Percentiles rank a stretch among this genome's conserved stretches.
These are phyloP conservation scores for Chaetorhynchus papuensis DNA, from an alignment of 2,113 vertebrate genomes.

Conservation along the genomic window DNA sequence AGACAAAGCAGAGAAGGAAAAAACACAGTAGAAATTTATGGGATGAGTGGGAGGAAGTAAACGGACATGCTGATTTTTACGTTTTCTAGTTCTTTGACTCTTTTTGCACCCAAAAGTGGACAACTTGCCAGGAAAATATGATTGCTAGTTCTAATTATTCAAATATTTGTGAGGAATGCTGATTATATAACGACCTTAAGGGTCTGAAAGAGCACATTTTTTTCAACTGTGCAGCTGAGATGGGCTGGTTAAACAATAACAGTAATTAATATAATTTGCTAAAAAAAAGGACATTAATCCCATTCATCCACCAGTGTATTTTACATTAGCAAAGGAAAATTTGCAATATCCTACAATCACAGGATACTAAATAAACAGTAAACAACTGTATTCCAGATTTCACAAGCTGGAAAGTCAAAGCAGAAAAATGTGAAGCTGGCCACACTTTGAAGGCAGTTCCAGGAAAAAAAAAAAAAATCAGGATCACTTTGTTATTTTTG, in stretches of 20 bases:
- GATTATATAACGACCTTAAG: slow-evolving; percentile 4
- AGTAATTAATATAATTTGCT: background rate
- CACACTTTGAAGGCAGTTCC: background rate
- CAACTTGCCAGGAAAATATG: slow-evolving; percentile 27
- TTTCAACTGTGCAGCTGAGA: background rate
- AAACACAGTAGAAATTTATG: background rate
- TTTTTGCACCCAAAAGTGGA: background rate
- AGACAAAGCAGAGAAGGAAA: background rate
- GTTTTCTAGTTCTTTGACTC: slow-evolving; percentile 5
- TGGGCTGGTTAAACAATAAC: background rate
- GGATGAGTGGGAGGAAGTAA: background rate
- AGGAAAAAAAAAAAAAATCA: background rate
- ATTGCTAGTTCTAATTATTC: slow-evolving; percentile 8
- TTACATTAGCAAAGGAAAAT: background rate
- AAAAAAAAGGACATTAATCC: background rate
- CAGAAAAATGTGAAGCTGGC: background rate
- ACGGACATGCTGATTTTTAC: background rate
- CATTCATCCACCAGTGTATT: background rate
- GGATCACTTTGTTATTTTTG: background rate
- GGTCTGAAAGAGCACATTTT: background rate
- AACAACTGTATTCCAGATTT: background rate
- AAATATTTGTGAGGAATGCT: slow-evolving; percentile 29
- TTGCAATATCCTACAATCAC: background rate
- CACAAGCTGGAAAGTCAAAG: background rate
- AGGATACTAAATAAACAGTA: background rate